Conservation (phyloP, 1,140 invertebrate genomes). For the Drosophila lowei region DNA sequence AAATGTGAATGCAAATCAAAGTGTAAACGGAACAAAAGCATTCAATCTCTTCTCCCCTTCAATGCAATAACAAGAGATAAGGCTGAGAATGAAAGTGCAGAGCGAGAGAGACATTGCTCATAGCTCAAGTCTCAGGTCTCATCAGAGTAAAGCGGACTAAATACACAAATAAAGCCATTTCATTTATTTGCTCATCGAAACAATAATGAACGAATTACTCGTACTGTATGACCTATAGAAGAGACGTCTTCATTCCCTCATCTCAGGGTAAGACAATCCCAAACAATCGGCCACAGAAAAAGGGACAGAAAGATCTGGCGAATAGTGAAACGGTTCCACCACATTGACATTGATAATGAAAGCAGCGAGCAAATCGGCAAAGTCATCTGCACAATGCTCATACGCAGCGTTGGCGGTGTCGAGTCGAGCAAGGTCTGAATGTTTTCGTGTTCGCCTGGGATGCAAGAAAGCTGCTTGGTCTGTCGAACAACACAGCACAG, state of each 20-base stretch:
- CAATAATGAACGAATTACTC: neutral
- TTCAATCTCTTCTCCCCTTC: neutral
- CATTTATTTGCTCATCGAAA: constrained; percentile 31
- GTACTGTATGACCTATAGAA: constrained; percentile 17
- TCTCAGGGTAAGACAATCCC: constrained; percentile 23
- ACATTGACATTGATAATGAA: constrained; percentile 73
- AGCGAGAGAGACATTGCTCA: neutral
- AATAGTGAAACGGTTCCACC: constrained; percentile 15
- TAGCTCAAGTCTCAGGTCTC: constrained; percentile 4
- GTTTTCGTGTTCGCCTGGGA: neutral
- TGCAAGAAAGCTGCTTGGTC: constrained; percentile 1
- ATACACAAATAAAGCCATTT: constrained; percentile 20
- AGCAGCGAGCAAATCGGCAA: constrained; percentile 42
- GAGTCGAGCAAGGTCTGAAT: constrained; percentile 33
- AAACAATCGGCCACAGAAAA: constrained; percentile 10
- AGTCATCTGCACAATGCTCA: constrained; percentile 40
- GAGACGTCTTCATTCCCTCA: neutral
- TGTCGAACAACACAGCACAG: constrained; percentile 16
- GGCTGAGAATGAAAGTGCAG: constrained; percentile 29
- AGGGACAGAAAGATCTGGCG: neutral
- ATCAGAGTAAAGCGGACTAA: constrained; percentile 22
- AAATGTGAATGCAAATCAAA: constrained; percentile 40
- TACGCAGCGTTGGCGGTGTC: constrained; percentile 47
- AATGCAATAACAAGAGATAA: constrained; percentile 49
- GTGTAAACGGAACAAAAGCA: constrained; percentile 30